phyloP scores from a whole-genome alignment of 2,797 vertebrate genomes.

The Scleropages formosus region DNA sequence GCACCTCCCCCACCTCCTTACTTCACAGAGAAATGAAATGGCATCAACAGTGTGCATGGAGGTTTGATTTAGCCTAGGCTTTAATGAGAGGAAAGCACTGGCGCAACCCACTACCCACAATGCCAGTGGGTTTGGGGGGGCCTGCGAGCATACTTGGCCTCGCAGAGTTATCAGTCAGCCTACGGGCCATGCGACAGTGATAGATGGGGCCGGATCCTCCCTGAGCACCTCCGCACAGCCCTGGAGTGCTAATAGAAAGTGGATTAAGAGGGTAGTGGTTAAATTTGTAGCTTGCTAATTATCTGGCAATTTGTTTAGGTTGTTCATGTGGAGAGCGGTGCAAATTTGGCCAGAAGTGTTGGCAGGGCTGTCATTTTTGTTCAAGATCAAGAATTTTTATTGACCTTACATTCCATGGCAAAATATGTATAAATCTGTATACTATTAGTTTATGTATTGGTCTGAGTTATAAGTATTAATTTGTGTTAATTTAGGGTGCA shows the following conservation, averaged over 20 bases:
- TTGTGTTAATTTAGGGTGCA: no score
- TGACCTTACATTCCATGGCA: no score
- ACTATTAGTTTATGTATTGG: no score
- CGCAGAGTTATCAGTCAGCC: constrained; percentile 59
- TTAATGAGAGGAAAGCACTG: constrained; percentile 4
- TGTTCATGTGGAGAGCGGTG: constrained; percentile 31
- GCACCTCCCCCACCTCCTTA: no score
- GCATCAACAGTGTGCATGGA: not conserved
- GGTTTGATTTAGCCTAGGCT: not conserved
- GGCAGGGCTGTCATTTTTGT: not conserved
- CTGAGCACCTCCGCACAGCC: constrained; percentile 40
- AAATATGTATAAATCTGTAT: no score
- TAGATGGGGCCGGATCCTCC: constrained; percentile 63
- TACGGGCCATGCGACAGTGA: constrained; percentile 67
- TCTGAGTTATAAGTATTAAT: no score
- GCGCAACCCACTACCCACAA: not conserved
- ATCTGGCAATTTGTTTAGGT: constrained; percentile 36
- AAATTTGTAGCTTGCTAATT: constrained; percentile 47
- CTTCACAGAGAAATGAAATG: constrained; percentile 3
- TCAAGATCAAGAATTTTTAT: no score
- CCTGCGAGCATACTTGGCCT: constrained; percentile 40
- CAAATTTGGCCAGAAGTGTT: not conserved
- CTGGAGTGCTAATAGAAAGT: constrained; percentile 38
- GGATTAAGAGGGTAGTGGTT: constrained; percentile 37
- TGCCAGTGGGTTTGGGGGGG: constrained; percentile 52